Base-by-base conservation (phyloP, 2,797 vertebrate species). In the Spinibarbus caldwelli region DNA sequence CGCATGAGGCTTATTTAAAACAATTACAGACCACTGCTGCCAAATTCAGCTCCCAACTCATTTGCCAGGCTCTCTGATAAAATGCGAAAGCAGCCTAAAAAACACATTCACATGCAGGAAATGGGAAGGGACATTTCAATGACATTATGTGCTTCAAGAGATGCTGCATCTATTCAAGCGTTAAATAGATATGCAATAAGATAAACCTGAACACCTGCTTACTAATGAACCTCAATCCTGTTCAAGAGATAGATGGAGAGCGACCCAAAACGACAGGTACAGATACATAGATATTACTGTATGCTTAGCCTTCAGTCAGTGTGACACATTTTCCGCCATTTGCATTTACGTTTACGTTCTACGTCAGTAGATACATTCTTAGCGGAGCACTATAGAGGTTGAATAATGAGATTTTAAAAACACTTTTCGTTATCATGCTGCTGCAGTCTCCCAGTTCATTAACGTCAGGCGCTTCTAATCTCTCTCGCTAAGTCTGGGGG, bases 1-100 rank as follows among this genome's bases (percentile, higher is more conserved):
- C 90, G 90, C 92, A 91, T 89, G 92, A 92, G 92, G 92, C 91
- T 93, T 93, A 94, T 95, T 94, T 94, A 91, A 94, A 94, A 94
- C 93, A 93, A 94, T 95, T 95, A 95, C 90, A 89, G 85, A 87
- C 86, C 89, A 89, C 90, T 90, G 93, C 93, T 91, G 88, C 89
- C 89, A 93, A 91, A 93, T 92, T 93, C 91, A 92, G 91, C 92
- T 90, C 62, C 71, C 34, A 54, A 59, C 91, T 93, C 87, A 88
- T 90, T 91, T 93, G 89, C 90, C 88, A 45, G 83, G 81, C 43
- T 89, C 86, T 85, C 85, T 89, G 92, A 93, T 91, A 89, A 88
- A 91, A 88, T 88, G 83, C 4, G 75, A 89, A 91, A 90, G 84
- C 87, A 88, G 21, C 49, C 70, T 52, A 26, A 75, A 29, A 73